A percentile compares a stretch with the other conserved stretches of the same genome.
Conservation (phyloP, 2,113 vertebrate species). For the Grammomys surdaster region DNA sequence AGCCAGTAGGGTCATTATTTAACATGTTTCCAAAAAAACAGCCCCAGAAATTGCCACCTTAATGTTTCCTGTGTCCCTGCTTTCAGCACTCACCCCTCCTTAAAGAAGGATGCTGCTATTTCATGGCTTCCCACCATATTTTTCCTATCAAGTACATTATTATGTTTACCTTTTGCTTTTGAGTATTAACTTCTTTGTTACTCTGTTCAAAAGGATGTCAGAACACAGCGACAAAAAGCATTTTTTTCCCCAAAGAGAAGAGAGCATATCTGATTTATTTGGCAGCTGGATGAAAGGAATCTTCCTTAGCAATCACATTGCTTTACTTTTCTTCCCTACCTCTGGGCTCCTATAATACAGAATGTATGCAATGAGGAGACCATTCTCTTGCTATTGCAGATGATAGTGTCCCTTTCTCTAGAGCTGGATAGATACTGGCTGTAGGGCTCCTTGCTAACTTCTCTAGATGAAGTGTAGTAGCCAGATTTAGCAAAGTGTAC, state of each 20-base stretch:
- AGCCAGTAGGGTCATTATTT: not conserved
- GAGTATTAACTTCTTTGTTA: slow-evolving; percentile 43
- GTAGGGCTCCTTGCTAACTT: not conserved
- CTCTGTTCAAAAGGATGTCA: slow-evolving; percentile 52
- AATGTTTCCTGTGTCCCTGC: not conserved
- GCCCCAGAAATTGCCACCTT: not conserved
- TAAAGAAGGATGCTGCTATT: slow-evolving; percentile 23
- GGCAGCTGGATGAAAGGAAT: slow-evolving; percentile 24
- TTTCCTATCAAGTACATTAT: slow-evolving; percentile 38
- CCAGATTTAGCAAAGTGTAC: not conserved
- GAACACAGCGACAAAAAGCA: not conserved
- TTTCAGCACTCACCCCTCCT: not conserved
- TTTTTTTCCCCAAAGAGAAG: slow-evolving; percentile 7
- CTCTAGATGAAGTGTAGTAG: not conserved
- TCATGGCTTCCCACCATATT: slow-evolving; percentile 56
- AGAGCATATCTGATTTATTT: slow-evolving; percentile 24
- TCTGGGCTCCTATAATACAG: not conserved
- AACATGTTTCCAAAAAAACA: slow-evolving; percentile 57
- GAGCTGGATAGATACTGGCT: not conserved
- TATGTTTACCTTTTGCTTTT: slow-evolving; percentile 41
- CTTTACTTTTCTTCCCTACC: not conserved
- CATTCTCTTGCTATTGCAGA: slow-evolving; percentile 3
- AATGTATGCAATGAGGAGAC: not conserved
- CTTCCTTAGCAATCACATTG: slow-evolving; percentile 43
- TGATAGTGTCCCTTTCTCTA: not conserved